Percentiles rank a stretch among this genome's conserved stretches.
phyloP scores from a whole-genome alignment of 1,140 invertebrate genomes.

The Teleogryllus occipitalis region DNA sequence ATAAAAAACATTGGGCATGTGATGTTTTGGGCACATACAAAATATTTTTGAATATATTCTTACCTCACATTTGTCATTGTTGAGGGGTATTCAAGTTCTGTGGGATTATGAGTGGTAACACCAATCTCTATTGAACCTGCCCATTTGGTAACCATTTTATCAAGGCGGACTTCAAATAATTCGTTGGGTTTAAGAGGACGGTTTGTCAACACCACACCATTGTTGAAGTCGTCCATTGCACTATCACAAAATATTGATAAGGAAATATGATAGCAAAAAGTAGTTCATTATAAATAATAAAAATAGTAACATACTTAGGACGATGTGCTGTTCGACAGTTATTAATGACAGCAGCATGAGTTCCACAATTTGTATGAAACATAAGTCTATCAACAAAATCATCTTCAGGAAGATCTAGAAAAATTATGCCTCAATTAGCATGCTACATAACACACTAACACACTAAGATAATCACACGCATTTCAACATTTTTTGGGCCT shows the following conservation, averaged over 20 bases:
- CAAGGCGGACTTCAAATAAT: constrained; percentile 84
- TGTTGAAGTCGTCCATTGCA: constrained; percentile 89
- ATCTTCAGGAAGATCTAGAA: constrained; percentile 37
- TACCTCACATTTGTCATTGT: constrained; percentile 93
- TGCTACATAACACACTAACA: too few relatives aligned
- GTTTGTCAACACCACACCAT: constrained; percentile 88
- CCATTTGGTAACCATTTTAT: constrained; percentile 87
- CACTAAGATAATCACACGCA: too few relatives aligned
- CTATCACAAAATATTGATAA: constrained; percentile 37
- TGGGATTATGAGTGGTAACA: constrained; percentile 82
- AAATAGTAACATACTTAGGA: constrained; percentile 63
- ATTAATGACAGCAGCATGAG: constrained; percentile 84
- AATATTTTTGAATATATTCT: constrained; percentile 24
- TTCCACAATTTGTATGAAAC: constrained; percentile 84
- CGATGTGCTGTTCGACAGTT: constrained; percentile 80
- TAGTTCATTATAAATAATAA: constrained; percentile 13
- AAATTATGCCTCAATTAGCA: too few relatives aligned
- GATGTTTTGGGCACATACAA: too few relatives aligned
- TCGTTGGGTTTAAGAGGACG: constrained; percentile 75
- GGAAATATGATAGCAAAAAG: constrained; percentile 19
- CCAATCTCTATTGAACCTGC: constrained; percentile 93
- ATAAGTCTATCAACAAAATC: constrained; percentile 56
- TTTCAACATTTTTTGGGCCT: neutral
- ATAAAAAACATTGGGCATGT: too few relatives aligned
- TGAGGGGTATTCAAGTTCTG: constrained; percentile 84